A percentile compares a stretch with the other conserved stretches of the same genome.
These are phyloP conservation scores for Linhomoeus sp. DNA, from an alignment of 2,888 invertebrate species.

Conservation along the genomic window DNA sequence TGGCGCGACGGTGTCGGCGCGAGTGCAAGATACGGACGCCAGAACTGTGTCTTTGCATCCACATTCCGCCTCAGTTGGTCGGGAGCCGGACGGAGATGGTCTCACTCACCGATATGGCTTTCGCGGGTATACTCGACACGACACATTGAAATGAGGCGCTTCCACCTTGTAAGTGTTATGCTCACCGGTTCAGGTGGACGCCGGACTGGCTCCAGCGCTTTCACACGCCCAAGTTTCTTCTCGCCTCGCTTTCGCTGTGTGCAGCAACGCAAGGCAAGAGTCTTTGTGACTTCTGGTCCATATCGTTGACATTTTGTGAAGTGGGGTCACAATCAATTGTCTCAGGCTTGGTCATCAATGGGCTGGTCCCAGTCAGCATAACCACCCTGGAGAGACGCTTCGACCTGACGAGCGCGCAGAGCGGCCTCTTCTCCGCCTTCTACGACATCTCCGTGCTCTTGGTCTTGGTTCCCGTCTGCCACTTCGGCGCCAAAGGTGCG, in stretches of 20 bases:
- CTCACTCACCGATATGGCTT: too few species aligned
- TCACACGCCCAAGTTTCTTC: conserved; percentile 21
- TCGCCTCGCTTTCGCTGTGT: conserved; percentile 22
- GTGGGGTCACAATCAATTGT: too few species aligned
- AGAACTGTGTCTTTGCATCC: too few species aligned
- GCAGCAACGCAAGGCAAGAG: conserved; percentile 28
- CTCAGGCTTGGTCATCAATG: conserved; percentile 7
- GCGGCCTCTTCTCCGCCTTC: conserved; percentile 56
- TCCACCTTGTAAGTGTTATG: too few species aligned
- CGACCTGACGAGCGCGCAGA: conserved; percentile 53
- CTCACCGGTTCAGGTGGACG: too few species aligned
- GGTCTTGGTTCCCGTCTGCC: conserved; percentile 56
- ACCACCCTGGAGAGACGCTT: conserved; percentile 61
- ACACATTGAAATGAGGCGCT: too few species aligned
- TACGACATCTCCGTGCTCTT: conserved; percentile 64
- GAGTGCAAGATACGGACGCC: too few species aligned
- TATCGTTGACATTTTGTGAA: not conserved
- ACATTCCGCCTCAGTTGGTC: too few species aligned
- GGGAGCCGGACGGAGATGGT: too few species aligned
- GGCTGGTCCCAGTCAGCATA: conserved; percentile 57
- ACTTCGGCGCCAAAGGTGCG: conserved; percentile 41
- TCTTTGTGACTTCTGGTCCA: not conserved
- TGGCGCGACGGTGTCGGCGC: too few species aligned
- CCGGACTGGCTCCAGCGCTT: conserved; percentile 21
- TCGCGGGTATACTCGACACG: too few species aligned